A percentile compares a stretch with the other conserved stretches of the same genome.
These are phyloP conservation scores for Megaceryle maxima DNA, from an alignment of 2,113 vertebrate genomes.

Conservation along the genomic window DNA sequence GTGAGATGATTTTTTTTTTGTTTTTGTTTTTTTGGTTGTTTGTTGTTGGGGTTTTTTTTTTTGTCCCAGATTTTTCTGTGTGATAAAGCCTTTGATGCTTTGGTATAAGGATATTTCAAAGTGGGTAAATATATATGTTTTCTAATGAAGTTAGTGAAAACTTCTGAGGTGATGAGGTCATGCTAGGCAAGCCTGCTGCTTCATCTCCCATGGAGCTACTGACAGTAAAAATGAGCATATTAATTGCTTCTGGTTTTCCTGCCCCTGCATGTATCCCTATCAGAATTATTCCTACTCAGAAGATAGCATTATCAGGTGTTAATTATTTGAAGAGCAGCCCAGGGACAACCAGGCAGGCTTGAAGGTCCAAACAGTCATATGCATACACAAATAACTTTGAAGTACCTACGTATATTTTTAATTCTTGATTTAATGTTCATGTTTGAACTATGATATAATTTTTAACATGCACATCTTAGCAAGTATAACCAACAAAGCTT, in stretches of 20 bases:
- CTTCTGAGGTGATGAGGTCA: not conserved
- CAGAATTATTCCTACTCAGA: not conserved
- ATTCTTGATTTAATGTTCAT: not conserved
- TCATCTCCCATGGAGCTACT: not conserved
- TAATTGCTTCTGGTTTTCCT: conserved; percentile 41
- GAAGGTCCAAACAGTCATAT: not conserved
- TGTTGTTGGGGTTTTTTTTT: too few relatives aligned
- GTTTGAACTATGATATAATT: not conserved
- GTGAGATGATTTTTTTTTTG: not conserved
- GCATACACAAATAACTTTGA: not conserved
- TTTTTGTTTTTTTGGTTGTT: not conserved
- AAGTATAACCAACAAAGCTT: not conserved
- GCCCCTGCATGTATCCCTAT: not conserved
- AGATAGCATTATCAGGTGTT: not conserved
- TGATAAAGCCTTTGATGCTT: not conserved
- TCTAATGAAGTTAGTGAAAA: not conserved
- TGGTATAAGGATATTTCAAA: not conserved
- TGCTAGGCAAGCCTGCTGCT: not conserved
- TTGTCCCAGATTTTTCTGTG: not conserved
- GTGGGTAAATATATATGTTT: not conserved
- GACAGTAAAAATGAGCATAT: conserved; percentile 28
- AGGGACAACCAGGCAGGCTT: not conserved
- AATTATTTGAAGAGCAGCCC: not conserved
- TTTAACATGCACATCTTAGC: not conserved
- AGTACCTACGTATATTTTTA: not conserved